Conservation (phyloP, 2,113 vertebrate genomes). For the Syngnathoides biaculeatus region DNA sequence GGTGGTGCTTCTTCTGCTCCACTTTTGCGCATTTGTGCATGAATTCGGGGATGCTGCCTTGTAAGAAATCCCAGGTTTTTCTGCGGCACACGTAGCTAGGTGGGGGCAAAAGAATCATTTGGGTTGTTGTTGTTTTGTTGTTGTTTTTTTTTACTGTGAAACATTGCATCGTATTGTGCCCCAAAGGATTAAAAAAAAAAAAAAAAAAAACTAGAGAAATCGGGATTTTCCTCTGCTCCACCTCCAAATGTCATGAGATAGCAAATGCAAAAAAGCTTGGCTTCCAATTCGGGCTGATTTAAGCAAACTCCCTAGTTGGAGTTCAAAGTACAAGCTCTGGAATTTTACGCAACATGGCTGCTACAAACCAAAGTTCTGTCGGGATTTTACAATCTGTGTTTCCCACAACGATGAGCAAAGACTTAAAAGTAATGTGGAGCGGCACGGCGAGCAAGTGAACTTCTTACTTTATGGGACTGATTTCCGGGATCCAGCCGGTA, state of each 20-base stretch:
- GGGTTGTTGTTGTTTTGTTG: not conserved
- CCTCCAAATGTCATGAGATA: too few species aligned
- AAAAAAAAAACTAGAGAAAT: too few species aligned
- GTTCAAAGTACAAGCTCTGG: not conserved
- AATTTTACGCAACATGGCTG: not conserved
- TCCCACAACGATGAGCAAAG: not conserved
- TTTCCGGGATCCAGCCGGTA: constrained; percentile 89
- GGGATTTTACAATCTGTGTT: not conserved
- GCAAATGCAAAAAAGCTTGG: too few species aligned
- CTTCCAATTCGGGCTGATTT: too few species aligned
- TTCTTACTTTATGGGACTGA: constrained; percentile 80
- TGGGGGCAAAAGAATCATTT: constrained; percentile 14
- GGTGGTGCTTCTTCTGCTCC: constrained; percentile 45
- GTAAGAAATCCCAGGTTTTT: constrained; percentile 82
- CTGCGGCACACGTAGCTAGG: constrained; percentile 66
- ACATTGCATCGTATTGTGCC: not conserved
- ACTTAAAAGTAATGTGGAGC: not conserved
- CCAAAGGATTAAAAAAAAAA: too few species aligned
- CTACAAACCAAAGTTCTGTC: not conserved
- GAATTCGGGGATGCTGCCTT: constrained; percentile 77
- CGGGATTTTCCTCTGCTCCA: too few species aligned
- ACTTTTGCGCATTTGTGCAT: constrained; percentile 57
- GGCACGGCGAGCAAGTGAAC: constrained; percentile 16
- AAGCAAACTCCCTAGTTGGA: too few species aligned
- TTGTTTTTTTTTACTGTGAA: not conserved